These are phyloP conservation scores for Drosophila recens DNA, from an alignment of 2,888 invertebrate species.

Conservation along the genomic window DNA sequence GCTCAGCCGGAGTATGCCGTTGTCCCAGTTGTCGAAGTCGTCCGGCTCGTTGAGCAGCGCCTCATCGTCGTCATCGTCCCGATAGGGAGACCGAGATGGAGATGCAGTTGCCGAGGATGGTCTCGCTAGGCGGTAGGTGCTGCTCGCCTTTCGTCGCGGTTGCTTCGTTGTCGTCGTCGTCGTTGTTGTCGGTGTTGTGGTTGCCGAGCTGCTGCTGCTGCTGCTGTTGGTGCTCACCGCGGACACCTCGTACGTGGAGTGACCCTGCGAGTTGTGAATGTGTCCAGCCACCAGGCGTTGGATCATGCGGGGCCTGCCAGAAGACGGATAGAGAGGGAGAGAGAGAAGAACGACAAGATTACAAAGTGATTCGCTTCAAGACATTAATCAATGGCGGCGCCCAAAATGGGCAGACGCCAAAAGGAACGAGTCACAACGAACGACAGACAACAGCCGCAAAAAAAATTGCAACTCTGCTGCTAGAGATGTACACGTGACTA, in stretches of 20 bases:
- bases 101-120: constrained; percentile 22
- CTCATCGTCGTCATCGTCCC: constrained; percentile 79
- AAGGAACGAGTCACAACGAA: constrained; percentile 3
- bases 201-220: constrained; percentile 36
- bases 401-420: constrained; percentile 45
- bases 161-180: constrained; percentile 15
- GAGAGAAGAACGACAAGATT: constrained; percentile 2
- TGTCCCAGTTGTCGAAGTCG: constrained; percentile 87
- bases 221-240: constrained; percentile 73
- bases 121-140: constrained; percentile 67
- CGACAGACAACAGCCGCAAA: not conserved
- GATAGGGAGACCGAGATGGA: constrained; percentile 36
- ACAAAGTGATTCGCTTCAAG: not conserved
- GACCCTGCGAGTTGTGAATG: constrained; percentile 85
- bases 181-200: too few species aligned
- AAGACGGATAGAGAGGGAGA: not conserved
- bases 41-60: constrained; percentile 83
- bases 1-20: constrained; percentile 89
- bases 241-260: constrained; percentile 78
- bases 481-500: not conserved
- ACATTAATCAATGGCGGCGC: constrained; percentile 48
- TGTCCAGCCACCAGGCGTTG: constrained; percentile 90
- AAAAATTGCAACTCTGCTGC: not conserved
- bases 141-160: constrained; percentile 71
- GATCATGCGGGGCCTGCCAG: constrained; percentile 86